Conservation (phyloP, 2,888 invertebrate genomes). For the Drosophila emarginata region DNA sequence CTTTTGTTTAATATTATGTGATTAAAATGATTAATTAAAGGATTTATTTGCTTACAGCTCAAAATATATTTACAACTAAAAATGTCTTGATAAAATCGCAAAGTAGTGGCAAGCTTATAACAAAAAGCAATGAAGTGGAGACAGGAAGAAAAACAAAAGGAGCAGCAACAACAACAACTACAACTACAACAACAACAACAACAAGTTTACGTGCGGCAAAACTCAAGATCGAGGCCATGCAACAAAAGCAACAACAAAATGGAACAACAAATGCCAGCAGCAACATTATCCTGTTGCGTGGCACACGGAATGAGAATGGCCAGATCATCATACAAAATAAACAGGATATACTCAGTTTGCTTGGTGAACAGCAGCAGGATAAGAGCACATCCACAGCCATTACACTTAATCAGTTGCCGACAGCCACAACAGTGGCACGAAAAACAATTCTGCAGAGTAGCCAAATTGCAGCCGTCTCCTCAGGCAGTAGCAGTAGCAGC, state of each 20-base stretch:
- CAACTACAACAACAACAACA: slow-evolving; percentile 45
- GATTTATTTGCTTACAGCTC: slow-evolving; percentile 15
- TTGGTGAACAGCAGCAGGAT: slow-evolving; percentile 76
- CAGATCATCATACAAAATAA: slow-evolving; percentile 83
- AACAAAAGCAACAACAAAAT: slow-evolving; percentile 48
- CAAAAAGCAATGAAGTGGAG: slow-evolving; percentile 53
- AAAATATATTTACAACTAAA: slow-evolving; percentile 40
- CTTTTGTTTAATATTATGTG: background rate
- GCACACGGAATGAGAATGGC: slow-evolving; percentile 82
- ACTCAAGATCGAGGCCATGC: slow-evolving; percentile 74
- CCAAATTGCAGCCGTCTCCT: background rate
- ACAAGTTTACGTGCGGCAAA: slow-evolving; percentile 66
- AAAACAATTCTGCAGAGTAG: slow-evolving; percentile 71
- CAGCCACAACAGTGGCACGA: slow-evolving; percentile 79
- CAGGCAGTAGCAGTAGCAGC: slow-evolving; percentile 11
- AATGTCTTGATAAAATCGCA: slow-evolving; percentile 65
- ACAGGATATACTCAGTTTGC: slow-evolving; percentile 82
- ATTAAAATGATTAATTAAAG: background rate
- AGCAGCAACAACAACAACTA: slow-evolving; percentile 50
- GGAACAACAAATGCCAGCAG: slow-evolving; percentile 37
- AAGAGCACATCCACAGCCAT: slow-evolving; percentile 74
- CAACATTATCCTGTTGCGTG: slow-evolving; percentile 82
- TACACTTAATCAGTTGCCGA: slow-evolving; percentile 78
- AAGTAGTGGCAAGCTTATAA: slow-evolving; percentile 60
- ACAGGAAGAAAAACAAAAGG: slow-evolving; percentile 57